A percentile compares a stretch with the other conserved stretches of the same genome.
Evolutionary conservation across 2,888 invertebrate genomes (phyloP).

Genomic region (Epicampocera succincta): DNA sequence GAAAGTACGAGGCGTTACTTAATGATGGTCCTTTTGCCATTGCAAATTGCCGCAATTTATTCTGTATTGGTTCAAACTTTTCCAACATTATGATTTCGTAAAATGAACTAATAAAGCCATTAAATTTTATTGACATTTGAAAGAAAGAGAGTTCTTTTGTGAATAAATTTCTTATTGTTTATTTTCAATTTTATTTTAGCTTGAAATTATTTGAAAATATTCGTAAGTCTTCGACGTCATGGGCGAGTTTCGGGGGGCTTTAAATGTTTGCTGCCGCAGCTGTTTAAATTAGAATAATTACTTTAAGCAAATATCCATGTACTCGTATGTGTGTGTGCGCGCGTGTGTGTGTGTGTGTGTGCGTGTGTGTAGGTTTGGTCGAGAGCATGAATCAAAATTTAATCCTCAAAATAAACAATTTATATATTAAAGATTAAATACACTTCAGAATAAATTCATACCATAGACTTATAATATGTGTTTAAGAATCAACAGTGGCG

Average conservation of each 20-base stretch:
- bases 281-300: no score
- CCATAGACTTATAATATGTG: neutral
- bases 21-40: slow-evolving; percentile 11
- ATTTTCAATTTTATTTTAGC: slow-evolving; percentile 7
- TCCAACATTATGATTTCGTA: slow-evolving; percentile 16
- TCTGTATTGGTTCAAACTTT: neutral
- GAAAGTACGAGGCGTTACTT: slow-evolving; percentile 43
- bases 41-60: slow-evolving; percentile 7
- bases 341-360: no score
- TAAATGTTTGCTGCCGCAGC: no score
- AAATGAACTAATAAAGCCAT: slow-evolving; percentile 52
- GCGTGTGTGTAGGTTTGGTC: no score
- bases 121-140: slow-evolving; percentile 57
- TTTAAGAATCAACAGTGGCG: neutral
- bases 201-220: slow-evolving; percentile 19
- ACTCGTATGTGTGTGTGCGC: no score
- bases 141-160: slow-evolving; percentile 19
- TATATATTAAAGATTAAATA: neutral
- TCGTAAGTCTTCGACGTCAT: neutral
- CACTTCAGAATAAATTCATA: neutral
- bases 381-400: neutral
- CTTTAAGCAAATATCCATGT: no score
- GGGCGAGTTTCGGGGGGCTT: no score
- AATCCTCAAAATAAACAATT: slow-evolving; percentile 3
- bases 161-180: slow-evolving; percentile 27